Evolutionary conservation across 2,888 invertebrate species (phyloP).

Genomic region (Oxycera nigricornis): DNA sequence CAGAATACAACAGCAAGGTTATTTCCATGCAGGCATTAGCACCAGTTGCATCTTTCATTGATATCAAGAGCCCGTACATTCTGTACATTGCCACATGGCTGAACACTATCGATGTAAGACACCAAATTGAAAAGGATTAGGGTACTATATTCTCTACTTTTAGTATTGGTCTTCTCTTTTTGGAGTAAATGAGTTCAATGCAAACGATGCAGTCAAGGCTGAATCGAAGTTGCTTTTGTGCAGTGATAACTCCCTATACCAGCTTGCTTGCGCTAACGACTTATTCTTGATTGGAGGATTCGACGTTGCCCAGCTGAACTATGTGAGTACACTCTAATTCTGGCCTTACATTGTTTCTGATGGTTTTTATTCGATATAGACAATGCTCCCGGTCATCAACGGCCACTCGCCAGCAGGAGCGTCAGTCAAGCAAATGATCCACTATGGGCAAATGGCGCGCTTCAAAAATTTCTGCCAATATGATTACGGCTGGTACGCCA

Average conservation of each 20-base stretch:
- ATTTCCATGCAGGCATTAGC: constrained; percentile 56
- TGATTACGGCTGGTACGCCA: constrained; percentile 62
- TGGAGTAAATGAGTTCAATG: constrained; percentile 65
- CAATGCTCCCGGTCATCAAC: constrained; percentile 67
- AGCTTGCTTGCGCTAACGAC: constrained; percentile 67
- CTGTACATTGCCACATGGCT: constrained; percentile 2
- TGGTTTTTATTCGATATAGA: constrained; percentile 51
- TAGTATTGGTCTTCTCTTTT: constrained; percentile 33
- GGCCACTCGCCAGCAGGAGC: constrained; percentile 67
- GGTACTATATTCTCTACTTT: background rate
- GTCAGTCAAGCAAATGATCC: constrained; percentile 63
- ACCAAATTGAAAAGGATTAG: background rate
- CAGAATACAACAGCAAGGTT: constrained; percentile 59
- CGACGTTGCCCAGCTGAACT: constrained; percentile 58
- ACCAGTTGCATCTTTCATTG: constrained; percentile 56
- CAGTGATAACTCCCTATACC: constrained; percentile 62
- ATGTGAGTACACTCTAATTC: constrained; percentile 51
- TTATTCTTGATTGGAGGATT: constrained; percentile 64
- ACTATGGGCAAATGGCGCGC: constrained; percentile 63
- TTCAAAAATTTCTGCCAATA: constrained; percentile 58
- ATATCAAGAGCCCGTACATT: constrained; percentile 47
- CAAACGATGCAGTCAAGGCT: constrained; percentile 60
- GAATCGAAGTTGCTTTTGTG: constrained; percentile 54
- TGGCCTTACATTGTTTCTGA: background rate
- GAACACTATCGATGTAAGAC: constrained; percentile 38